Percentiles rank a stretch among this genome's conserved stretches.
phyloP scores from a whole-genome alignment of 2,113 vertebrate species.

The Synodontis membranacea region DNA sequence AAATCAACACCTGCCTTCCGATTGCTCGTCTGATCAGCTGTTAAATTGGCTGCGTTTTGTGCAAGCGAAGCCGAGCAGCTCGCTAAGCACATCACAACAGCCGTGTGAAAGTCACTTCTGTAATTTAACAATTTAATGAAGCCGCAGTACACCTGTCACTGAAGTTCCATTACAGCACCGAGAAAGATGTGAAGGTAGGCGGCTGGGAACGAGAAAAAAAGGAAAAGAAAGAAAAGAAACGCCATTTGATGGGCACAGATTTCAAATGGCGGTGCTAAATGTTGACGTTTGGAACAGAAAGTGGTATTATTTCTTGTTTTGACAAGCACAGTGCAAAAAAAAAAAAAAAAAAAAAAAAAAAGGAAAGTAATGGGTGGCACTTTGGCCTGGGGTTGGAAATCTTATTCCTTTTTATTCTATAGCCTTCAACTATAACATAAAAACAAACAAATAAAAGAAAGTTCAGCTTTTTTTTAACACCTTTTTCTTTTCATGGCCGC shows the following conservation, averaged over 20 bases:
- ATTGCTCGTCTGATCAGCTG: conserved; percentile 29
- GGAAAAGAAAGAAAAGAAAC: not conserved
- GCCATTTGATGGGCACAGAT: not conserved
- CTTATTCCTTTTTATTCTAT: no score
- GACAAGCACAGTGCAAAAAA: conserved; percentile 5
- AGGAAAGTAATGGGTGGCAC: no score
- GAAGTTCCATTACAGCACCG: conserved; percentile 1
- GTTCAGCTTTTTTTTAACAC: no score
- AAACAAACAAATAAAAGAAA: no score
- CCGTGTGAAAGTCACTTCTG: conserved; percentile 15
- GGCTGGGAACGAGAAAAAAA: not conserved
- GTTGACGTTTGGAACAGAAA: not conserved
- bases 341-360: not conserved
- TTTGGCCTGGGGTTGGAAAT: no score
- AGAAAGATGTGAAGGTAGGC: not conserved
- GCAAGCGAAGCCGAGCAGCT: not conserved
- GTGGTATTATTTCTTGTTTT: conserved; percentile 1
- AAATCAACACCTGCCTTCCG: not conserved
- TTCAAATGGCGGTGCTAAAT: not conserved
- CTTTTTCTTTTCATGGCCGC: no score
- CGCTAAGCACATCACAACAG: not conserved
- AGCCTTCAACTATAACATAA: no score
- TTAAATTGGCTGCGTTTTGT: conserved; percentile 12
- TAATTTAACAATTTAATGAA: conserved; percentile 27
- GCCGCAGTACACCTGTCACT: conserved; percentile 3